phyloP scores from a whole-genome alignment of 2,797 vertebrate species.

The Melanotaenia pygmaea region DNA sequence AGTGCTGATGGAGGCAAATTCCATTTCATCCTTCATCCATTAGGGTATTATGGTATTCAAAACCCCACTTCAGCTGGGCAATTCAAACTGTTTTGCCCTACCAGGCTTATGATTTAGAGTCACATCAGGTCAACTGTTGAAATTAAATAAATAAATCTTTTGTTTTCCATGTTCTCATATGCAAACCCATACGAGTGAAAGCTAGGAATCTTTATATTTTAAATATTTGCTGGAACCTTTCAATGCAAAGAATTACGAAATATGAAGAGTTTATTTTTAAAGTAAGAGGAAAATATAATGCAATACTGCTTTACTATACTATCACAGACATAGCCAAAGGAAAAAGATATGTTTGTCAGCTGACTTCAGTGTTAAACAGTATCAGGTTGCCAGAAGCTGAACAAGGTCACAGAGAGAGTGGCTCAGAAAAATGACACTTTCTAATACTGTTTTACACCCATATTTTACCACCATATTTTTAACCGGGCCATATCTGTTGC shows the following conservation, averaged over 20 bases:
- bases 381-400: constrained; percentile 17
- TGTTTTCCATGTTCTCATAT: neutral
- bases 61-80: constrained; percentile 55
- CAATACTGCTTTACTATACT: neutral
- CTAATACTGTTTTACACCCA: constrained; percentile 6
- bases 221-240: neutral
- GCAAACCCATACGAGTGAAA: neutral
- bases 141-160: neutral
- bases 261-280: neutral
- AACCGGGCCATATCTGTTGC: neutral
- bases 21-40: constrained; percentile 70
- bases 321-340: neutral
- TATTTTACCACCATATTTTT: neutral
- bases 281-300: neutral
- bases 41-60: constrained; percentile 68
- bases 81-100: constrained; percentile 55
- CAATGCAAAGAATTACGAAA: too few relatives aligned
- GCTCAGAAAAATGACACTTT: constrained; percentile 1
- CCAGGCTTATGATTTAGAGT: constrained; percentile 44
- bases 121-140: constrained; percentile 14
- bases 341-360: neutral
- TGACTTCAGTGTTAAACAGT: constrained; percentile 36
- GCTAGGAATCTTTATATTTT: neutral
- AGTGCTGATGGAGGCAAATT: constrained; percentile 77
- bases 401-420: constrained; percentile 6